Evolutionary conservation across 2,888 invertebrate genomes (phyloP), one percentile per base, ranked within the genome.

Genomic region (Euzophera pinguis): DNA sequence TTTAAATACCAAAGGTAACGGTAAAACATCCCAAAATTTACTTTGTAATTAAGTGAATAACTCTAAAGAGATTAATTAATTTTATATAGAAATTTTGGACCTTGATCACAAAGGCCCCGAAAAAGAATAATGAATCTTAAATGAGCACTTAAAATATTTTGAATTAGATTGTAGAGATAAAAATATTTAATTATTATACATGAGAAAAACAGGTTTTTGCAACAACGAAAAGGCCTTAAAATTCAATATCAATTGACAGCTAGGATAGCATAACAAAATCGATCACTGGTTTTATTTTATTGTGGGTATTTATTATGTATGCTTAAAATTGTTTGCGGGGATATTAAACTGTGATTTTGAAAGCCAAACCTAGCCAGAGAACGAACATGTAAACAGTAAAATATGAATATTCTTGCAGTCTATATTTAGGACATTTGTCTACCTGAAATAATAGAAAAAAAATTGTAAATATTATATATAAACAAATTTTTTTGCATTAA

Each of bases 361-460:
- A 70, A 77, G 73, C 68, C 66, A 57, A 53, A 66, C 69, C 71
- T 71, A 75, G 71, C 67, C 71, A 75, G 70, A 75, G 71, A 73
- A 68, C 67, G 69, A 73, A 73, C 71, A 69, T 66, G 70, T 69
- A 61, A 63, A 69, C 66, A 64, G 69, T 67, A 56, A 61, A 64
- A 63, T 53, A 55, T 58, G 59, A 58, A 59, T 58, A 58, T 58
- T 57, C 57, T 54, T 63, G 65, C 58, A 64, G 64, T 55, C 65
- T 56, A 54, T 64, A 47, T 55, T 59, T 38, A 54, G 53, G 56
- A 61, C 62, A 62, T 55, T 72, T 64, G 69, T 81, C 78, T 86
- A 86, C 78, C 86, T 86, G 84, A 71, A 81, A 60, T 55, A 68
- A 55, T 55, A 59, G 55, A 42, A 57, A 47, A n/a, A 42, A 8